phyloP scores from a whole-genome alignment of 2,113 vertebrate species.

The Copsychus sechellarum region DNA sequence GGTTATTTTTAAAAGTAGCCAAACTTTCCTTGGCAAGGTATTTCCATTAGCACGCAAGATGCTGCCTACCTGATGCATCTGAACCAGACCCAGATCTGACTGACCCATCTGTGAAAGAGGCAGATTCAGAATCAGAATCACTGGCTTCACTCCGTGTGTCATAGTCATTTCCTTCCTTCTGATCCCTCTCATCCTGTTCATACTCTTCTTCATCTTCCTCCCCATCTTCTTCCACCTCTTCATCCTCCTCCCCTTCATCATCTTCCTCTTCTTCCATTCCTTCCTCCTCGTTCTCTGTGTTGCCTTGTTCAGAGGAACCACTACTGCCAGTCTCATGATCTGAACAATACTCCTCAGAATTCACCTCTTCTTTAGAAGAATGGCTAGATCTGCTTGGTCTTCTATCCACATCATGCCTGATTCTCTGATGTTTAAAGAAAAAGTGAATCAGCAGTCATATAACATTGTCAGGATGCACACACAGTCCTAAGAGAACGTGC shows the following conservation, averaged over 20 bases:
- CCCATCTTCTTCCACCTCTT: slow-evolving; percentile 83
- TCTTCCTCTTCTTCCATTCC: slow-evolving; percentile 82
- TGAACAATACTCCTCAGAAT: slow-evolving; percentile 90
- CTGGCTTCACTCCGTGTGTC: slow-evolving; percentile 96
- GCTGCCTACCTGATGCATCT: slow-evolving; percentile 86
- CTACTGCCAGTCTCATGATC: slow-evolving; percentile 87
- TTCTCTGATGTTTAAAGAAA: slow-evolving; percentile 85
- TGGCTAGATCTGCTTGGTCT: slow-evolving; percentile 84
- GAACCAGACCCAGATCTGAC: slow-evolving; percentile 89
- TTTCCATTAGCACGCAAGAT: not conserved
- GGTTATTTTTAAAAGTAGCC: not conserved
- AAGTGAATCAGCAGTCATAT: slow-evolving; percentile 72
- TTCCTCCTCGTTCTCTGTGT: slow-evolving; percentile 85
- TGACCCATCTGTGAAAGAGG: slow-evolving; percentile 93
- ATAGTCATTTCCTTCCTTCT: slow-evolving; percentile 88
- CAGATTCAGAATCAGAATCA: slow-evolving; percentile 92
- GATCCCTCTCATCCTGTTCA: slow-evolving; percentile 85
- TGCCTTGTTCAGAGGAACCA: slow-evolving; percentile 86
- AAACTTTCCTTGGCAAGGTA: not conserved
- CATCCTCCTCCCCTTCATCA: slow-evolving; percentile 79
- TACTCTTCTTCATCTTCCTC: slow-evolving; percentile 83
- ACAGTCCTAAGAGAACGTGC: slow-evolving; percentile 49
- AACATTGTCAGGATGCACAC: slow-evolving; percentile 61
- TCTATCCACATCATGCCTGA: slow-evolving; percentile 81
- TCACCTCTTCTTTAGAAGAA: slow-evolving; percentile 84